Evolutionary conservation across 2,888 invertebrate species (phyloP), one percentile per base, ranked within the genome.

Genomic region (Lasioglossum calceatum): DNA sequence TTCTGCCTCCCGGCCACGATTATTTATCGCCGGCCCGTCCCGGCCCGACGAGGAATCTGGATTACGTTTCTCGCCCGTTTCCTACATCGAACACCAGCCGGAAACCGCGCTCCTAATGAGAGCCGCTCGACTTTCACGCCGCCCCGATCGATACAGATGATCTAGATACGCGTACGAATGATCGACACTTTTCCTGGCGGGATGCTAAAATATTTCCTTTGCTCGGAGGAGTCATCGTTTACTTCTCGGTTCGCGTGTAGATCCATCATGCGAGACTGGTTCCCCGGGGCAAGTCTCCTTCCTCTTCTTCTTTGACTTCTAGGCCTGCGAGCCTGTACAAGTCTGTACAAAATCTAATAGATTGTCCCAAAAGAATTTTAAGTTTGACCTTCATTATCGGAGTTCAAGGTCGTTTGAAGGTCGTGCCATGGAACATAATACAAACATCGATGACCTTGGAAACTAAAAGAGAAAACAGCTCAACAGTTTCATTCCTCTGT

Each of bases 11-110:
- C 88, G 81, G 79, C 54, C 88, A 12, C 70, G 92, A 92, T 93
- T 94, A 93, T 93, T 94, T 93, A 93, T 93, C 88, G 88, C 70
- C 67, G 70, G 50, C 70, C 67, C 76, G 50, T 75, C 36, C 74
- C 54, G 54, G 54, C 23, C 54, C 54, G 54, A 71, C 81, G 80
- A 78, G 87, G 85, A 86, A 92, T 92, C 89, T 88, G 90, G 90
- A 92, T 91, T 91, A 90, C 80, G 85, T 77, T 84, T 81, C 79
- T 58, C 36, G 23, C 79, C 27, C 14, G 79, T 86, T 90, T 91
- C 87, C 80, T 88, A 81, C 84, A 81, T 88, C 84, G 85, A 77
- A 84, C 32, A 3, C 19, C 36, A 39, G 19, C 12, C 39, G 75
- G 73, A 74, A 81, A 84, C 54, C 64, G 36, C 44, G 16, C 39